These are phyloP conservation scores for Fragum fragum DNA, from an alignment of 2,888 invertebrate species.

Conservation along the genomic window DNA sequence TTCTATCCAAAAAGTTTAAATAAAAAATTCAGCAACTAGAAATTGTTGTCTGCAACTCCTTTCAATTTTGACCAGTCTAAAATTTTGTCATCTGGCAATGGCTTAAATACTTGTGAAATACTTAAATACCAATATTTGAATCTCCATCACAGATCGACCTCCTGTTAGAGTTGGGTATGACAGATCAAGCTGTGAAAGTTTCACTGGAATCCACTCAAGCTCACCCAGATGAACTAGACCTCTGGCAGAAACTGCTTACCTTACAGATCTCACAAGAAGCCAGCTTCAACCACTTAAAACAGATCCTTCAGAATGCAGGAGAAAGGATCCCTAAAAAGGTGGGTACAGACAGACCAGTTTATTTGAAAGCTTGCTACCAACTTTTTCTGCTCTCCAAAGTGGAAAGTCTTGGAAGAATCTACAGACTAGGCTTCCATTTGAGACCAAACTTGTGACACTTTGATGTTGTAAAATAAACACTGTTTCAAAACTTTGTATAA, in stretches of 20 bases:
- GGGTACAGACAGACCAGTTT: slow-evolving; percentile 3
- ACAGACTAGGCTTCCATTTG: too few relatives aligned
- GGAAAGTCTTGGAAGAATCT: too few relatives aligned
- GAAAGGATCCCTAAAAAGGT: slow-evolving; percentile 63
- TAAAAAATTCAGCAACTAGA: too few relatives aligned
- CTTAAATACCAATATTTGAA: not conserved
- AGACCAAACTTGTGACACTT: too few relatives aligned
- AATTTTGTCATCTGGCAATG: too few relatives aligned
- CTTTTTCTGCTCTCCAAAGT: too few relatives aligned
- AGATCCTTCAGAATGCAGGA: slow-evolving; percentile 61
- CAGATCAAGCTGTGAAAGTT: slow-evolving; percentile 48
- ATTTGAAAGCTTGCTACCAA: too few relatives aligned
- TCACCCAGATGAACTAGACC: slow-evolving; percentile 46
- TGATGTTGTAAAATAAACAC: too few relatives aligned
- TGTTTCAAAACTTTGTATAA: too few relatives aligned
- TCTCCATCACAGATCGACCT: slow-evolving; percentile 53
- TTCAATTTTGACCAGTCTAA: too few relatives aligned
- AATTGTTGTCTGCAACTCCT: too few relatives aligned
- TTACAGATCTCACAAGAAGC: slow-evolving; percentile 50
- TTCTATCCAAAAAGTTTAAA: too few relatives aligned
- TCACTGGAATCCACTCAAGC: slow-evolving; percentile 43
- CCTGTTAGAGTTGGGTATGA: slow-evolving; percentile 43
- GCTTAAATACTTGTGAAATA: not conserved
- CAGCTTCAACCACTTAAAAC: slow-evolving; percentile 42
- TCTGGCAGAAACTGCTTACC: slow-evolving; percentile 63